phyloP scores from a whole-genome alignment of 2,888 invertebrate genomes.

The Leptopilina myrica region DNA sequence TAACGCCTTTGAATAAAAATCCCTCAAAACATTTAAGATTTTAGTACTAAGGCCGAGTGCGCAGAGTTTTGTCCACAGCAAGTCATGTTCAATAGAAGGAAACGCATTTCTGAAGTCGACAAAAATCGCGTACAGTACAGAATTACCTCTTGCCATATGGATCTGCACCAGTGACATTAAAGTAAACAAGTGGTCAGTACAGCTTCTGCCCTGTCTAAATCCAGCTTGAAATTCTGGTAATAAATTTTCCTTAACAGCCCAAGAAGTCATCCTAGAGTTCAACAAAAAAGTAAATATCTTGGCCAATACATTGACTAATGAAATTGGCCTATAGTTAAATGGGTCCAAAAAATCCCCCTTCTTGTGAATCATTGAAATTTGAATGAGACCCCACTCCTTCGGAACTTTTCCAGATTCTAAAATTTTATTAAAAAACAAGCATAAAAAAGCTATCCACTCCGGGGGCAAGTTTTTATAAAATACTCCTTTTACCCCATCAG shows the following conservation, averaged over 20 bases:
- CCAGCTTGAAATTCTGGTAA: constrained; percentile 26
- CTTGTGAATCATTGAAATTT: too few species aligned
- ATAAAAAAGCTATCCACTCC: too few species aligned
- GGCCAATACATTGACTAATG: not conserved
- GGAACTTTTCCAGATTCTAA: too few species aligned
- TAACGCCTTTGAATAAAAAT: constrained; percentile 20
- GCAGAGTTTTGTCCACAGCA: constrained; percentile 23
- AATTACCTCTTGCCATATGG: not conserved
- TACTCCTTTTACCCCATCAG: too few species aligned
- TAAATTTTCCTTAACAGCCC: constrained; percentile 1
- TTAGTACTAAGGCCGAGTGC: constrained; percentile 2
- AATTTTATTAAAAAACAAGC: too few species aligned
- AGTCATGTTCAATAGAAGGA: constrained; percentile 20
- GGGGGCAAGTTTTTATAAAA: too few species aligned
- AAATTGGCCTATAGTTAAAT: constrained; percentile 2
- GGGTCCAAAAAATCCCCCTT: too few species aligned
- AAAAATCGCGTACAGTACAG: constrained; percentile 35
- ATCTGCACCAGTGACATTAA: constrained; percentile 37
- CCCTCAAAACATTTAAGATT: constrained; percentile 20
- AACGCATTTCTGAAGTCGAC: constrained; percentile 38
- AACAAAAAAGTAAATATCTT: not conserved
- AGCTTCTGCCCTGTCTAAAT: constrained; percentile 12
- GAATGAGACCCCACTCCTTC: too few species aligned
- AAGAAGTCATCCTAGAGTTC: not conserved
- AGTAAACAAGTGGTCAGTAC: constrained; percentile 35